phyloP scores from a whole-genome alignment of 1,140 invertebrate genomes.

The Hirudo medicinalis region DNA sequence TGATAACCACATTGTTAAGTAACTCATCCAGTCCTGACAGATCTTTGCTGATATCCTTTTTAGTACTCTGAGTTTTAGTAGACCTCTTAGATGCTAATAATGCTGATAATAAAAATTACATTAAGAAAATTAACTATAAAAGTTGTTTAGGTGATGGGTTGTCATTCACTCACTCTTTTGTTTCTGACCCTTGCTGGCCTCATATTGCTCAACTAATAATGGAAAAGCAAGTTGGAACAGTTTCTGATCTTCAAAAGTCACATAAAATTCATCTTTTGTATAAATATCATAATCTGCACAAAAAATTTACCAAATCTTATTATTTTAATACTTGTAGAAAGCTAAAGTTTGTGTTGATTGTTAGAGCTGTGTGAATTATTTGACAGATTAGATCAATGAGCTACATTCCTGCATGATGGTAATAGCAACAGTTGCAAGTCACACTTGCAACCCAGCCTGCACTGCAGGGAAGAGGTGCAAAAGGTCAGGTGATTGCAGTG shows the following conservation, averaged over 20 bases:
- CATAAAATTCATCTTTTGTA: conserved; percentile 22
- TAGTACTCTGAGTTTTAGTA: too few relatives aligned
- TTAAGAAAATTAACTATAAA: background rate
- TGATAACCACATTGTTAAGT: too few relatives aligned
- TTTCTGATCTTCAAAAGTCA: conserved; percentile 22
- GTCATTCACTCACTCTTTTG: background rate
- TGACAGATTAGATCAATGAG: too few relatives aligned
- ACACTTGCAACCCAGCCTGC: background rate
- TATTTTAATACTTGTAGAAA: background rate
- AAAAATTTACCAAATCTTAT: background rate
- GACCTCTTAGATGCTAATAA: too few relatives aligned
- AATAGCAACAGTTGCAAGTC: background rate
- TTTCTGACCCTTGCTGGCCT: background rate
- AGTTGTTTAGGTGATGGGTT: background rate
- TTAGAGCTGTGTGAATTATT: background rate
- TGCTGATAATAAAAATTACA: background rate
- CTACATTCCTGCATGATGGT: too few relatives aligned
- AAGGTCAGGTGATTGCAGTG: background rate
- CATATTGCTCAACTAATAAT: conserved; percentile 15
- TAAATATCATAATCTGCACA: conserved; percentile 13
- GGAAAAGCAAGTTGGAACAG: conserved; percentile 22
- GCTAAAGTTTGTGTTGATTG: background rate
- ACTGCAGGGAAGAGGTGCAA: too few relatives aligned
- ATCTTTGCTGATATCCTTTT: too few relatives aligned
- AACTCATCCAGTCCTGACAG: too few relatives aligned